These are phyloP conservation scores for Phyllotis vaccarum DNA, from an alignment of 2,797 vertebrate species.

Conservation along the genomic window DNA sequence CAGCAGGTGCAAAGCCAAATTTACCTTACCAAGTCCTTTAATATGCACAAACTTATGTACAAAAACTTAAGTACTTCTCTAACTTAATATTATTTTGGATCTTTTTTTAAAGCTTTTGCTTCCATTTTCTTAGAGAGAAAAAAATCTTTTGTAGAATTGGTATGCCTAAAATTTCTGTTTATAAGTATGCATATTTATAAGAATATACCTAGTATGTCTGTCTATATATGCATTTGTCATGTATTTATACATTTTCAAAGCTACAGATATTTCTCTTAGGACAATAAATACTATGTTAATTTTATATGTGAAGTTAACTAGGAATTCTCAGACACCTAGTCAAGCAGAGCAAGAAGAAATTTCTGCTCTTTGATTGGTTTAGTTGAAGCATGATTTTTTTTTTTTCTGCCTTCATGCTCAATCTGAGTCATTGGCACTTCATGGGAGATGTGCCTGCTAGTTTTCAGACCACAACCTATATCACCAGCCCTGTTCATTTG, in stretches of 20 bases:
- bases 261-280: neutral
- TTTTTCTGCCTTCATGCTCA: neutral
- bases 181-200: neutral
- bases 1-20: constrained; percentile 74
- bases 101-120: constrained; percentile 5
- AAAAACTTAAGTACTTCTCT: constrained; percentile 44
- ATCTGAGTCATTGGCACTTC: neutral
- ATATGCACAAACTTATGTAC: constrained; percentile 49
- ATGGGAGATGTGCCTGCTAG: neutral
- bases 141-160: neutral
- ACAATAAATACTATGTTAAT: neutral
- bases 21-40: constrained; percentile 54
- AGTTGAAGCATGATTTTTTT: neutral
- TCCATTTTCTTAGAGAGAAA: constrained; percentile 5
- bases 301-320: neutral
- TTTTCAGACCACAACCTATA: neutral
- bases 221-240: neutral
- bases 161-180: neutral
- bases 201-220: neutral
- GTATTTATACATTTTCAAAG: neutral
- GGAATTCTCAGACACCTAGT: neutral
- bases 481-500: neutral
- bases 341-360: neutral
- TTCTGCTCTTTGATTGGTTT: neutral
- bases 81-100: constrained; percentile 48